A percentile compares a stretch with the other conserved stretches of the same genome.
These are phyloP conservation scores for Neolamprologus fasciatus DNA, from an alignment of 2,113 vertebrate species.

Conservation along the genomic window DNA sequence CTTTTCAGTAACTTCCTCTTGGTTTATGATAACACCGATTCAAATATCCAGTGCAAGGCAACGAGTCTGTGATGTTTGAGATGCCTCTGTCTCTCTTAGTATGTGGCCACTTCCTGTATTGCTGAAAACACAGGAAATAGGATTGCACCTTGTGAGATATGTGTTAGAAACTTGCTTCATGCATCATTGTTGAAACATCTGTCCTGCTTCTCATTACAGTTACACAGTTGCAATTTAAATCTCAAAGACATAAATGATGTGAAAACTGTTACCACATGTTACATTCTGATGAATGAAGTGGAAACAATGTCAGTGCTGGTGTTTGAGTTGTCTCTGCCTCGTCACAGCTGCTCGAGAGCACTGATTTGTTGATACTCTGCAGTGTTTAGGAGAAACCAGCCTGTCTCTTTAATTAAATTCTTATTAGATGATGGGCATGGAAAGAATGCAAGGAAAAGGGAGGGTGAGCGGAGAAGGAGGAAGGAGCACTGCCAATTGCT, in stretches of 20 bases:
- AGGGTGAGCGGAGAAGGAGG: neutral
- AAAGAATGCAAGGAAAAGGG: neutral
- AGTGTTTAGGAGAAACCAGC: neutral
- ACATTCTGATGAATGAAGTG: neutral
- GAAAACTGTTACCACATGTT: neutral
- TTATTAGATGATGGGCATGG: slow-evolving; percentile 49
- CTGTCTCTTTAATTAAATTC: slow-evolving; percentile 53
- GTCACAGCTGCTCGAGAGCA: neutral
- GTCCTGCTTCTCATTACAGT: neutral
- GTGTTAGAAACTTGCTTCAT: neutral
- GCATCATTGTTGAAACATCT: neutral
- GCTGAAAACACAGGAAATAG: neutral
- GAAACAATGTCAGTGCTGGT: neutral
- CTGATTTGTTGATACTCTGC: slow-evolving; percentile 27
- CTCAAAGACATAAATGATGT: neutral
- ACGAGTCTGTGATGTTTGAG: neutral
- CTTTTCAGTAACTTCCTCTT: neutral
- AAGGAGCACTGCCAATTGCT: neutral
- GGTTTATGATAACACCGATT: neutral
- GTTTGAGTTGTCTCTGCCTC: neutral
- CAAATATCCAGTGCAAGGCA: neutral
- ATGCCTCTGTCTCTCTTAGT: neutral
- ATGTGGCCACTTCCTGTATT: neutral
- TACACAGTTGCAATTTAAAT: neutral
- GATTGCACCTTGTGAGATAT: neutral